A percentile compares a stretch with the other conserved stretches of the same genome.
phyloP scores from a whole-genome alignment of 1,140 invertebrate species.

The Aplysia californica region DNA sequence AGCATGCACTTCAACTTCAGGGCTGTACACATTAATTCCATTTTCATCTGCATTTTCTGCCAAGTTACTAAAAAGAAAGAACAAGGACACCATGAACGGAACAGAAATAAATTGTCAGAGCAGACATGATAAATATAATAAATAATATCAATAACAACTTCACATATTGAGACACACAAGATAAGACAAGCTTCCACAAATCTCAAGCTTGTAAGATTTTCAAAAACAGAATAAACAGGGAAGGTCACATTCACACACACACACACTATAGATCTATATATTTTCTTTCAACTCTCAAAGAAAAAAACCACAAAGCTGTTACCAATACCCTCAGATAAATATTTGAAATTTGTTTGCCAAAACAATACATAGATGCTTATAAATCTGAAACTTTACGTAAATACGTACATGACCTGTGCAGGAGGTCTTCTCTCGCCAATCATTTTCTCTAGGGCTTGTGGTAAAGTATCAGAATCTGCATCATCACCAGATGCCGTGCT shows the following conservation, averaged over 20 bases:
- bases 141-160: background rate
- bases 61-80: background rate
- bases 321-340: too few relatives aligned
- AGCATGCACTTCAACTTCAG: constrained; percentile 78
- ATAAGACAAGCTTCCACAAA: too few relatives aligned
- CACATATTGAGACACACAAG: background rate
- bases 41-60: constrained; percentile 74
- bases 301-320: too few relatives aligned
- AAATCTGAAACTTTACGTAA: too few relatives aligned
- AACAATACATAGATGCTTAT: too few relatives aligned
- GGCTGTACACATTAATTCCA: constrained; percentile 76
- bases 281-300: too few relatives aligned
- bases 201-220: background rate
- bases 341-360: too few relatives aligned
- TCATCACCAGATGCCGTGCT: background rate
- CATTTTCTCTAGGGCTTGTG: background rate
- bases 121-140: background rate
- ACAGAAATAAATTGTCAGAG: background rate
- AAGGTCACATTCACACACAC: background rate
- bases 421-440: constrained; percentile 11
- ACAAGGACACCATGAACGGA: background rate
- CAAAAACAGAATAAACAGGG: background rate
- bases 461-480: constrained; percentile 6
- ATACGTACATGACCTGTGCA: constrained; percentile 9
- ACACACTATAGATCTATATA: too few relatives aligned